A percentile compares a stretch with the other conserved stretches of the same genome.
These are phyloP conservation scores for Hylia prasina DNA, from an alignment of 2,113 vertebrate species.

Conservation along the genomic window DNA sequence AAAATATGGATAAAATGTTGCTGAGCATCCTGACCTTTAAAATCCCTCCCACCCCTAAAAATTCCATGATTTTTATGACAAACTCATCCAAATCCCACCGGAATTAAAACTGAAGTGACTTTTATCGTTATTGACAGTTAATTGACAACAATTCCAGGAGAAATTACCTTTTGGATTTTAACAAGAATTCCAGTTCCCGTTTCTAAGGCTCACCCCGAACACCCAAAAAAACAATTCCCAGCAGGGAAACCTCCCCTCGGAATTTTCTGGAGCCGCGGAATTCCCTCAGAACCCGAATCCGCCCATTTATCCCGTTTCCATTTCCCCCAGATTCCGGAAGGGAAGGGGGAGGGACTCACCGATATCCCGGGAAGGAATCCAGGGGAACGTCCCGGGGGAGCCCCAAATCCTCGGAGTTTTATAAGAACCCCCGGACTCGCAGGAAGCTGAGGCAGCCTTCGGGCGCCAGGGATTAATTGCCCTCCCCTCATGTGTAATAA, in stretches of 20 bases:
- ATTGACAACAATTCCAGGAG: no score
- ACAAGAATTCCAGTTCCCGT: no score
- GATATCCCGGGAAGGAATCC: not conserved
- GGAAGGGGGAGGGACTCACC: not conserved
- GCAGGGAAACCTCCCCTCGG: not conserved
- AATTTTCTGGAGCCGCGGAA: not conserved
- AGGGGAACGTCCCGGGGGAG: not conserved
- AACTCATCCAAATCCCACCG: not conserved
- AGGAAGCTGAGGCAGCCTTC: not conserved
- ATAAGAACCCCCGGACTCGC: not conserved
- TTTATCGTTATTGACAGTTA: not conserved
- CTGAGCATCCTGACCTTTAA: not conserved
- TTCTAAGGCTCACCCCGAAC: not conserved
- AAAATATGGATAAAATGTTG: rapidly evolving
- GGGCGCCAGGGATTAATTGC: not conserved
- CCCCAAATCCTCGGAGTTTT: not conserved
- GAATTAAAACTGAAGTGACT: not conserved
- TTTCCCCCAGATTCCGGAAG: rapidly evolving
- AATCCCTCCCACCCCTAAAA: not conserved
- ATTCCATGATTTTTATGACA: not conserved
- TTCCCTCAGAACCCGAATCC: not conserved
- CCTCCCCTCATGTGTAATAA: constrained; percentile 16
- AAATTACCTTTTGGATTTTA: no score
- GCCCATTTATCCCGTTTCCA: rapidly evolving
- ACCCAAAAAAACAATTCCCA: not conserved